Evolutionary conservation across 2,888 invertebrate genomes (phyloP).

Genomic region (Harpalus rubripes): DNA sequence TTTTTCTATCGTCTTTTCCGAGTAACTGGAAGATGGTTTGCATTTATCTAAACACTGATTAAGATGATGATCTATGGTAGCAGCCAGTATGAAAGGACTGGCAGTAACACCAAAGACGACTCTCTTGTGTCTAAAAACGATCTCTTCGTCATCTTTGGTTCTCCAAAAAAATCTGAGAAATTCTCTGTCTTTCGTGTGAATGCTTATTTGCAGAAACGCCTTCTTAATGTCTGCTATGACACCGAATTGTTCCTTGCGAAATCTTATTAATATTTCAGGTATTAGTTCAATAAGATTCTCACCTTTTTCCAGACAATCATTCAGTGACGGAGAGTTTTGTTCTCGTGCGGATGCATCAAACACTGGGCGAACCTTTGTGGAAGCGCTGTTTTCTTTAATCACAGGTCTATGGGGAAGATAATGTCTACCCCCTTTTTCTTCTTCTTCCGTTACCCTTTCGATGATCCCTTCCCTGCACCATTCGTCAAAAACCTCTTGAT

Average conservation of each 20-base stretch:
- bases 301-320: too few species aligned
- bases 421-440: too few species aligned
- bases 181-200: slow-evolving; percentile 69
- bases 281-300: neutral
- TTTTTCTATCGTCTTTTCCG: too few species aligned
- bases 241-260: slow-evolving; percentile 68
- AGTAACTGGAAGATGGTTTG: too few species aligned
- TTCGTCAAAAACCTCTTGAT: too few species aligned
- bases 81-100: slow-evolving; percentile 68
- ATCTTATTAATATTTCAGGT: slow-evolving; percentile 68
- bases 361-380: too few species aligned
- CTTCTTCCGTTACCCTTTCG: too few species aligned
- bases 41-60: neutral
- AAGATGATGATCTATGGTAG: slow-evolving; percentile 54
- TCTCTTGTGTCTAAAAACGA: too few species aligned
- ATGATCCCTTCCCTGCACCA: too few species aligned
- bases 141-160: slow-evolving; percentile 38
- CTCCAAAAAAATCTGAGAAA: slow-evolving; percentile 71
- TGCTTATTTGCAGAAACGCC: slow-evolving; percentile 71
- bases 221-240: slow-evolving; percentile 70
- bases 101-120: slow-evolving; percentile 36
- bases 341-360: too few species aligned
- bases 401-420: slow-evolving; percentile 71
- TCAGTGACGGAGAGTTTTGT: slow-evolving; percentile 46
- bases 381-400: slow-evolving; percentile 72